phyloP scores from a whole-genome alignment of 2,797 vertebrate genomes.

The Gambelia wislizenii region DNA sequence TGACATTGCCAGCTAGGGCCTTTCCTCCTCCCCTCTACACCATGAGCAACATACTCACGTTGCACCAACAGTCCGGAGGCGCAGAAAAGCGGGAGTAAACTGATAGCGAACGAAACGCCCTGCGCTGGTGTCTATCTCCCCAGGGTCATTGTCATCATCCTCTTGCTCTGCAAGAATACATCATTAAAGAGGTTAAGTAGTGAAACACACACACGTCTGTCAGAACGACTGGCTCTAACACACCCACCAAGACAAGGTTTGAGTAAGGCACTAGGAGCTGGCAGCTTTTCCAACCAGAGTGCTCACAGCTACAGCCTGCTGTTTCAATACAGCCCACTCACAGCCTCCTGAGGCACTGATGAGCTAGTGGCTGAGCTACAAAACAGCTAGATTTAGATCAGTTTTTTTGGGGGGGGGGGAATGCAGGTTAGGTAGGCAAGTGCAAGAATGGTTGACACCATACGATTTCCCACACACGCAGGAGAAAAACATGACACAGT shows the following conservation, averaged over 20 bases:
- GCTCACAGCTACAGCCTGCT: background rate
- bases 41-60: constrained; percentile 83
- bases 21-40: background rate
- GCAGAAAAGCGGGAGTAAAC: constrained; percentile 96
- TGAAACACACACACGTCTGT: rapidly evolving
- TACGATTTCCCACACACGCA: no score
- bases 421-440: no score
- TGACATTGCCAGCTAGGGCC: background rate
- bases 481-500: background rate
- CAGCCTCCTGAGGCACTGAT: background rate
- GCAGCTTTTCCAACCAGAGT: rapidly evolving
- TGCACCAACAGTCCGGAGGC: constrained; percentile 93
- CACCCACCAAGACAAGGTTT: no score
- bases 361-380: no score
- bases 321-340: background rate
- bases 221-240: background rate
- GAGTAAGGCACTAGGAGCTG: no score
- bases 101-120: constrained; percentile 98
- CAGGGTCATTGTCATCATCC: constrained; percentile 81
- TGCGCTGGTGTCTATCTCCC: constrained; percentile 86
- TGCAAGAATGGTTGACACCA: no score
- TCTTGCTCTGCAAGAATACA: constrained; percentile 78
- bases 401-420: no score
- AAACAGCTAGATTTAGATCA: background rate
- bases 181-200: background rate